A percentile compares a stretch with the other conserved stretches of the same genome.
phyloP scores from a whole-genome alignment of 2,888 invertebrate species.

The Creontiades dilutus region DNA sequence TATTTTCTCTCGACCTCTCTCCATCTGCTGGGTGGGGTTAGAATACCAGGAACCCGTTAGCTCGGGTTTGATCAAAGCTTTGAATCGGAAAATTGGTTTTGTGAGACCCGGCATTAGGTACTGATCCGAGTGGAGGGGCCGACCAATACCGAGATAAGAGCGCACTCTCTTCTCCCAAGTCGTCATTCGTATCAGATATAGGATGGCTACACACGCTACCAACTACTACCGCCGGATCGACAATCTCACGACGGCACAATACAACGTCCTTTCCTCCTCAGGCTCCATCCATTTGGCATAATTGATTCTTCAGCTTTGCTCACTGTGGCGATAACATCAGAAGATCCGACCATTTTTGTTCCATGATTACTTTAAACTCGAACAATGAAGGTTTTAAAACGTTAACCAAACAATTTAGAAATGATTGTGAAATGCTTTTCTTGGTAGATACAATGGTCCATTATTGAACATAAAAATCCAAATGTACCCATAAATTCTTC shows the following conservation, averaged over 20 bases:
- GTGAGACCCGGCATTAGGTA: conserved; percentile 38
- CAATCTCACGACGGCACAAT: conserved; percentile 21
- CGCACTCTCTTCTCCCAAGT: conserved; percentile 8
- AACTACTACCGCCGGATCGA: conserved; percentile 20
- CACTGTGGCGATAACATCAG: background rate
- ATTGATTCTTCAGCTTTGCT: background rate
- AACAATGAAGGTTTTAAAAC: too few species aligned
- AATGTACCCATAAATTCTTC: too few species aligned
- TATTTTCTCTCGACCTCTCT: background rate
- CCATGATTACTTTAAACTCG: background rate
- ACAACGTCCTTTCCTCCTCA: background rate
- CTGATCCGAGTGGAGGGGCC: conserved; percentile 28
- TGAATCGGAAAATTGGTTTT: conserved; percentile 42
- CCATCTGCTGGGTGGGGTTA: background rate
- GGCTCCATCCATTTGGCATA: background rate
- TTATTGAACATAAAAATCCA: too few species aligned
- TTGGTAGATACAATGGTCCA: too few species aligned
- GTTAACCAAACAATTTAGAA: too few species aligned
- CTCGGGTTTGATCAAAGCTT: conserved; percentile 18
- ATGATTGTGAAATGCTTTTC: too few species aligned
- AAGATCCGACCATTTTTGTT: background rate
- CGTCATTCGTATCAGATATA: background rate
- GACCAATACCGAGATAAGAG: conserved; percentile 36
- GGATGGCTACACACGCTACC: conserved; percentile 23
- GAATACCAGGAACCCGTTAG: background rate